Evolutionary conservation across 1,140 invertebrate genomes (phyloP).

Genomic region (Cheumatopsyche charites): DNA sequence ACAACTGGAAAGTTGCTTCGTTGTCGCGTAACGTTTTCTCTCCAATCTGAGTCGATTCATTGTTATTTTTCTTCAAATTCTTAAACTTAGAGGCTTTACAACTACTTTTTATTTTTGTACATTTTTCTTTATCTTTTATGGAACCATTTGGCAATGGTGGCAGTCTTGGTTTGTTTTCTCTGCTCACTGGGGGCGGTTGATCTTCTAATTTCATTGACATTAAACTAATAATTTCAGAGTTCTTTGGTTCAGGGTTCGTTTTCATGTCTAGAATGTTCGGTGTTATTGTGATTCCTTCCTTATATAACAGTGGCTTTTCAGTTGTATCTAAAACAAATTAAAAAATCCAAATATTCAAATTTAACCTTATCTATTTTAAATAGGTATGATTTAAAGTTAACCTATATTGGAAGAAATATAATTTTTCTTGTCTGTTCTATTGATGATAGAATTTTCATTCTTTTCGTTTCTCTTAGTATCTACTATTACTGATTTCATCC

Average conservation of each 20-base stretch:
- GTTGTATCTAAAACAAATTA: slow-evolving; percentile 39
- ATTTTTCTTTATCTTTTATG: slow-evolving; percentile 9
- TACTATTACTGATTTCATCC: slow-evolving; percentile 38
- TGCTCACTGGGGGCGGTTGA: slow-evolving; percentile 37
- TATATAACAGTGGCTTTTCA: slow-evolving; percentile 44
- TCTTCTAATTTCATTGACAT: slow-evolving; percentile 44
- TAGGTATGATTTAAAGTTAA: not conserved
- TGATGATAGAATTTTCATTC: slow-evolving; percentile 19
- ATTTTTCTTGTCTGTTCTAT: slow-evolving; percentile 30
- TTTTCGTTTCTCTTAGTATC: slow-evolving; percentile 35
- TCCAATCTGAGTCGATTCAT: not conserved
- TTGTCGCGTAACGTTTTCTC: slow-evolving; percentile 1
- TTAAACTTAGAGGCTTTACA: not conserved
- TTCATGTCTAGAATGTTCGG: slow-evolving; percentile 37
- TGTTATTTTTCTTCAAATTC: not conserved
- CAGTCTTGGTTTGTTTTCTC: slow-evolving; percentile 43
- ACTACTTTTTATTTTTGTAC: not conserved
- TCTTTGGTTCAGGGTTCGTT: slow-evolving; percentile 47
- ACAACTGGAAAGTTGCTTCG: slow-evolving; percentile 9
- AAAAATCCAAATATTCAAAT: not conserved
- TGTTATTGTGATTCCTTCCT: slow-evolving; percentile 31
- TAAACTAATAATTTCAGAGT: slow-evolving; percentile 42
- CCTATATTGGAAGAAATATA: slow-evolving; percentile 39
- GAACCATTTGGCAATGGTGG: not conserved
- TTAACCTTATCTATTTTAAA: not conserved